Percentiles rank a stretch among this genome's conserved stretches.
Conservation (phyloP, 2,113 vertebrate genomes). For the Zeus faber region DNA sequence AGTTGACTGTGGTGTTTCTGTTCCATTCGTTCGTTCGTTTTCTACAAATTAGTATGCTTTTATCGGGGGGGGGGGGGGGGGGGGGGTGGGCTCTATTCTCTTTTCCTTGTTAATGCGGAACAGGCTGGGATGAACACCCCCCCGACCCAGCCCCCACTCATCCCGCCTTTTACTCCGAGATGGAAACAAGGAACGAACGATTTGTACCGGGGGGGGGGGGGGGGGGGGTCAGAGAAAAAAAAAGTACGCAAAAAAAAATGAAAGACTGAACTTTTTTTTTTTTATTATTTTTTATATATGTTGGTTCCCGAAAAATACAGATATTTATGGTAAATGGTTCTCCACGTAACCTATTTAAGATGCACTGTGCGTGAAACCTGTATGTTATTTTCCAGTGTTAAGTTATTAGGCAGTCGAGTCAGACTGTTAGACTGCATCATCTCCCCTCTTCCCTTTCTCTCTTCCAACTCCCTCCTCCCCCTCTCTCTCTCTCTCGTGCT, state of each 20-base stretch:
- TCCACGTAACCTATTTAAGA: conserved; percentile 80
- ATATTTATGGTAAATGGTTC: conserved; percentile 81
- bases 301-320: conserved; percentile 73
- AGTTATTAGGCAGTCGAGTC: conserved; percentile 69
- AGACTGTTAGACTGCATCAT: conserved; percentile 38
- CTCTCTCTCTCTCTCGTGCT: conserved; percentile 51
- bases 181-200: conserved; percentile 43
- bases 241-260: conserved; percentile 38
- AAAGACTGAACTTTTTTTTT: conserved; percentile 63
- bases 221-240: conserved; percentile 38
- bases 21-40: conserved; percentile 68
- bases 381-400: conserved; percentile 77
- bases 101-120: conserved; percentile 44
- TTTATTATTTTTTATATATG: conserved; percentile 74
- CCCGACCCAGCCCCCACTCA: neutral
- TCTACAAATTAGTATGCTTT: conserved; percentile 74
- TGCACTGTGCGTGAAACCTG: conserved; percentile 79
- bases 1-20: conserved; percentile 76
- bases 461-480: conserved; percentile 50
- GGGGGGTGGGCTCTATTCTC: conserved; percentile 50
- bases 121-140: conserved; percentile 14
- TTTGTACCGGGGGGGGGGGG: conserved; percentile 50
- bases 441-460: conserved; percentile 32
- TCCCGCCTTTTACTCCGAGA: conserved; percentile 15
- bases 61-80: conserved; percentile 18